Percentiles rank a stretch among this genome's conserved stretches.
Evolutionary conservation across 2,888 invertebrate genomes (phyloP).

Genomic region (Oasisia sp.): DNA sequence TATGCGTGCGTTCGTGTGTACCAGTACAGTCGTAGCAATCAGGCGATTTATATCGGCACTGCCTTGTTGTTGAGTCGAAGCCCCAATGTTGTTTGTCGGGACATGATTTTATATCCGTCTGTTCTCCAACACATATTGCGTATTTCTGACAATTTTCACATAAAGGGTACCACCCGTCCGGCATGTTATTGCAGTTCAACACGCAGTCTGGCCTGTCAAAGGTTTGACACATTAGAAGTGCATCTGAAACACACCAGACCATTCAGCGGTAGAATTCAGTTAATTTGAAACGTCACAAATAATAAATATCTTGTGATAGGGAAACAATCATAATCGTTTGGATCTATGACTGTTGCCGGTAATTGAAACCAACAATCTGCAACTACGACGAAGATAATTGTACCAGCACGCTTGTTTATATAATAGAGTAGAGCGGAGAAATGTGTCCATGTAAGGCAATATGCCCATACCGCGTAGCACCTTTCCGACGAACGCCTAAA

Average conservation of each 20-base stretch:
- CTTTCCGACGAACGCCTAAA: no score
- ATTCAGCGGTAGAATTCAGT: no score
- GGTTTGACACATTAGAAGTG: not conserved
- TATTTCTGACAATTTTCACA: not conserved
- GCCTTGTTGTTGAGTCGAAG: not conserved
- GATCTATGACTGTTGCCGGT: no score
- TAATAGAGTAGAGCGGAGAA: no score
- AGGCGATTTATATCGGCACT: not conserved
- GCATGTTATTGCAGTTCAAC: not conserved
- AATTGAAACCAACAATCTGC: no score
- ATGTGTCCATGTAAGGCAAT: no score
- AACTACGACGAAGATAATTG: no score
- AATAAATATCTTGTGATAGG: no score
- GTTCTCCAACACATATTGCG: not conserved
- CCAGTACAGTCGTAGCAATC: not conserved
- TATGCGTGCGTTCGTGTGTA: not conserved
- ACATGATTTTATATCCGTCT: not conserved
- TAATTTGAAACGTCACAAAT: no score
- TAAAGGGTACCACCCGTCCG: not conserved
- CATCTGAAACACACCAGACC: not conserved
- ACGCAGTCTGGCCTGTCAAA: not conserved
- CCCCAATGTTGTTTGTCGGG: not conserved
- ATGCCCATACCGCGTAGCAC: no score
- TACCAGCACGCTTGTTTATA: no score
- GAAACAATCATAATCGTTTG: no score